Percentiles rank a stretch among this genome's conserved stretches.
Evolutionary conservation across 35 echinoderm and acorn worm genomes (phyloP).

Genomic region (Apostichopus parvimensis): DNA sequence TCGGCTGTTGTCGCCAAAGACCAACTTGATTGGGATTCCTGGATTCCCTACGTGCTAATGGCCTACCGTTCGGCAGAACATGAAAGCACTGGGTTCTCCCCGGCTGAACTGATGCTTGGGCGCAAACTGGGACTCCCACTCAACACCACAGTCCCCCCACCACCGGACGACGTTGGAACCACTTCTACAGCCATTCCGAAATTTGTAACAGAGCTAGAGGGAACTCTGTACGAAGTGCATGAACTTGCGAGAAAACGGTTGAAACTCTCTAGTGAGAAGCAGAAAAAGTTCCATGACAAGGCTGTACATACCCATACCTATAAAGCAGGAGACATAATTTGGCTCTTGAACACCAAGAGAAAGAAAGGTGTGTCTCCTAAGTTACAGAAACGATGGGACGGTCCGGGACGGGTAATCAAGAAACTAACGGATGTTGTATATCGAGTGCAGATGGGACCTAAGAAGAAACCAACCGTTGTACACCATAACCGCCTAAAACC

Average conservation of each 20-base stretch:
- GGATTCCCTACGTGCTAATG: slow-evolving; percentile 47
- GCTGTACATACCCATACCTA: background rate
- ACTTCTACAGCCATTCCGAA: too few species aligned
- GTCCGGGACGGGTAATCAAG: slow-evolving; percentile 50
- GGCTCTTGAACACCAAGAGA: background rate
- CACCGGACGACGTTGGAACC: too few species aligned
- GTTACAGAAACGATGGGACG: slow-evolving; percentile 64
- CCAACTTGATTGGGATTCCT: slow-evolving; percentile 57
- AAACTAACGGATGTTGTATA: slow-evolving; percentile 63
- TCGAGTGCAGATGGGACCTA: slow-evolving; percentile 15
- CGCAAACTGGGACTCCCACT: background rate
- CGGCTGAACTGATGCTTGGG: background rate
- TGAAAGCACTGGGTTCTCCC: slow-evolving; percentile 11
- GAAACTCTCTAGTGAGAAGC: background rate
- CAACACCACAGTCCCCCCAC: too few species aligned
- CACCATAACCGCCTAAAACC: too few species aligned
- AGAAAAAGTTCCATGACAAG: slow-evolving; percentile 21
- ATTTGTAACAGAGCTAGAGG: too few species aligned
- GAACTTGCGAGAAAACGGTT: background rate
- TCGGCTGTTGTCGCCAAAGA: too few species aligned
- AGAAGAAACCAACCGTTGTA: slow-evolving; percentile 9
- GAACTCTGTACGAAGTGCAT: too few species aligned
- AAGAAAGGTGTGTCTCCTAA: slow-evolving; percentile 51
- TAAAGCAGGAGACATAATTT: background rate
- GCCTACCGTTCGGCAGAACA: background rate